Percentiles rank a stretch among this genome's conserved stretches.
phyloP scores from a whole-genome alignment of 2,797 vertebrate species.

The Coccyzus lansbergi region DNA sequence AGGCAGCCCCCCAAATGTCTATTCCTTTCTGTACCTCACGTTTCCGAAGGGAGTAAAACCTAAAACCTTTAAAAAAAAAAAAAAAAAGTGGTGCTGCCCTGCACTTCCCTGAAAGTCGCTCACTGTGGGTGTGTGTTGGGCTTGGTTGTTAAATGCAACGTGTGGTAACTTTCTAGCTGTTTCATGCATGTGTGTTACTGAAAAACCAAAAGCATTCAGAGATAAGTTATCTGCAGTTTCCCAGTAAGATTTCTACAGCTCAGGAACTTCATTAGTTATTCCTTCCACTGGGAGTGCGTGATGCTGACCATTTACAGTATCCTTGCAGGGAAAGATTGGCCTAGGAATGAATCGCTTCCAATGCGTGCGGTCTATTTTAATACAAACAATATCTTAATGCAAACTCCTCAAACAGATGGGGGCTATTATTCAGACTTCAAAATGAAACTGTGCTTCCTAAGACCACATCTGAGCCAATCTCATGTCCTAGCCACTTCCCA shows the following conservation, averaged over 20 bases:
- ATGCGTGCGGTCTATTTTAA: conserved; percentile 39
- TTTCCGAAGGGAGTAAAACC: background rate
- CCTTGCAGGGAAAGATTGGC: conserved; percentile 26
- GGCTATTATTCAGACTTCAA: conserved; percentile 9
- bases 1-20: background rate
- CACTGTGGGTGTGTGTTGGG: background rate
- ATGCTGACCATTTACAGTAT: conserved; percentile 69
- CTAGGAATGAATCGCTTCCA: conserved; percentile 1
- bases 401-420: background rate
- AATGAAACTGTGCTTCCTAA: background rate
- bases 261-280: conserved; percentile 13
- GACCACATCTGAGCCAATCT: background rate
- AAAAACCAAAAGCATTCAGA: background rate
- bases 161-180: background rate
- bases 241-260: background rate
- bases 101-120: background rate
- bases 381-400: conserved; percentile 25
- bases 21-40: background rate
- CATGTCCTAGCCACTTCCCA: background rate
- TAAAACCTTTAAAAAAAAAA: no score
- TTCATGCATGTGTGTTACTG: background rate
- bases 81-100: background rate
- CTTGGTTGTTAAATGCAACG: background rate
- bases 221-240: background rate
- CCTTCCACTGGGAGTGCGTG: background rate